Percentiles rank a stretch among this genome's conserved stretches.
Evolutionary conservation across 1,140 invertebrate genomes (phyloP).

Genomic region (Eumeta japonica): DNA sequence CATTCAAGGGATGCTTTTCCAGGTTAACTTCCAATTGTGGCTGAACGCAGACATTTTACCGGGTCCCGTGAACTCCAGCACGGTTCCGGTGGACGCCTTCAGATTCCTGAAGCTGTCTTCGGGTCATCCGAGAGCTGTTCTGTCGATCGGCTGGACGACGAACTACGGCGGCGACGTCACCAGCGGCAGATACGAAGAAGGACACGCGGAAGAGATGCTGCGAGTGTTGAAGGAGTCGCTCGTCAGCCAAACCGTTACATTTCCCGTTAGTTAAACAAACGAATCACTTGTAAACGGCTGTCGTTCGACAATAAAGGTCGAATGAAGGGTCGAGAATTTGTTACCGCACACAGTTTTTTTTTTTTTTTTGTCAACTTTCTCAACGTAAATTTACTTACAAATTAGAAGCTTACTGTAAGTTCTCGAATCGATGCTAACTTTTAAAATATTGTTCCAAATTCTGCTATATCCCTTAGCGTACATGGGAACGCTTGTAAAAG

Average conservation of each 20-base stretch:
- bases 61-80: conserved; percentile 70
- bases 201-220: conserved; percentile 75
- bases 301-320: no score
- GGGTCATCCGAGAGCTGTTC: conserved; percentile 64
- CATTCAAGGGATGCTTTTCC: no score
- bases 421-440: no score
- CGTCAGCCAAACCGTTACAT: conserved; percentile 71
- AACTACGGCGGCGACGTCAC: conserved; percentile 56
- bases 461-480: no score
- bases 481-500: no score
- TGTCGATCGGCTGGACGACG: conserved; percentile 90
- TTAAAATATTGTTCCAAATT: no score
- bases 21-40: conserved; percentile 78
- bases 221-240: conserved; percentile 58
- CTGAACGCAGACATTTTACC: conserved; percentile 84
- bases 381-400: no score
- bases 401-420: no score
- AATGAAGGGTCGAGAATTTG: no score
- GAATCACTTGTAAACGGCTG: no score
- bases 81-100: conserved; percentile 64
- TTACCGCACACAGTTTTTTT: no score
- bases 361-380: no score
- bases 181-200: conserved; percentile 63
- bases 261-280: conserved; percentile 74
- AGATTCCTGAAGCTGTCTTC: conserved; percentile 61